These are phyloP conservation scores for Cyanocitta stelleri DNA, from an alignment of 2,113 vertebrate species.

Conservation along the genomic window DNA sequence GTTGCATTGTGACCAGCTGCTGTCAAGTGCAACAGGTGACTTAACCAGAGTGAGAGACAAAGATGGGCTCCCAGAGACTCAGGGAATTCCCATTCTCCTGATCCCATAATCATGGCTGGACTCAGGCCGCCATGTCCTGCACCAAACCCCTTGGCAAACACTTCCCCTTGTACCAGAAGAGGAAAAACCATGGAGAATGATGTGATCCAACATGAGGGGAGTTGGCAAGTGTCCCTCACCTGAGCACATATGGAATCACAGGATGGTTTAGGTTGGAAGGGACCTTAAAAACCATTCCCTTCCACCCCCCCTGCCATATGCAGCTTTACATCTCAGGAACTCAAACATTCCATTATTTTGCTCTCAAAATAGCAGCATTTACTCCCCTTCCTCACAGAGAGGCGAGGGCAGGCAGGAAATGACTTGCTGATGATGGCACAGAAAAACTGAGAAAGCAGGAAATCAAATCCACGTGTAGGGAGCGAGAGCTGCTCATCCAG, in stretches of 20 bases:
- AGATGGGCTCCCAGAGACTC: neutral
- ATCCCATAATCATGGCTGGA: fast-evolving
- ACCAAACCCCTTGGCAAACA: neutral
- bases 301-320: neutral
- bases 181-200: neutral
- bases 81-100: neutral
- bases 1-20: fast-evolving
- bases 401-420: conserved; percentile 17
- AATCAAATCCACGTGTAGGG: neutral
- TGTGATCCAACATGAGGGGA: fast-evolving
- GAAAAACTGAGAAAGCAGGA: neutral
- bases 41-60: neutral
- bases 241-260: neutral
- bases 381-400: neutral
- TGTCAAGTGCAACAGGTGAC: neutral
- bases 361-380: neutral
- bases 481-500: neutral
- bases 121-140: fast-evolving
- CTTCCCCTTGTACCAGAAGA: neutral
- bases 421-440: neutral
- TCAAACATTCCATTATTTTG: neutral
- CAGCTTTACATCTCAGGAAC: neutral
- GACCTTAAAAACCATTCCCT: neutral
- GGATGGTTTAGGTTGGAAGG: neutral
- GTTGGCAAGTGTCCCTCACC: neutral